A percentile compares a stretch with the other conserved stretches of the same genome.
Evolutionary conservation across 2,113 vertebrate species (phyloP).

Genomic region (Trichomycterus rosablanca): DNA sequence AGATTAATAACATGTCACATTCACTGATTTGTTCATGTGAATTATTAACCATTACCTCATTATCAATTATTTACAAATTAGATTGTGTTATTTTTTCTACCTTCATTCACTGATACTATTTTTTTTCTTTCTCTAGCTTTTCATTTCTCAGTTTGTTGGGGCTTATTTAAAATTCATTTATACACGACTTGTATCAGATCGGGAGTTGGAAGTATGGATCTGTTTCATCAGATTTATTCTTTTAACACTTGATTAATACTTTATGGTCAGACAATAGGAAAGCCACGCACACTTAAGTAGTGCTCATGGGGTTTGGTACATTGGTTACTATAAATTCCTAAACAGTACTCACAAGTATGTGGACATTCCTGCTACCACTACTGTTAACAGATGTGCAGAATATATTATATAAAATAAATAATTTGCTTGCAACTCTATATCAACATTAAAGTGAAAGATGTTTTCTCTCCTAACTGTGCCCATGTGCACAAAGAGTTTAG

Average conservation of each 20-base stretch:
- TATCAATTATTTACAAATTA: constrained; percentile 66
- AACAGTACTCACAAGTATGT: no score
- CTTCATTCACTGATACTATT: constrained; percentile 8
- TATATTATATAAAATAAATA: no score
- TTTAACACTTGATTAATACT: constrained; percentile 60
- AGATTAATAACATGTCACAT: constrained; percentile 65
- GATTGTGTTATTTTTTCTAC: constrained; percentile 42
- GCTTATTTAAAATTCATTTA: constrained; percentile 15
- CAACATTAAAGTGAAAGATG: no score
- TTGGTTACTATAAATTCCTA: no score
- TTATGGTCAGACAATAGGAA: constrained; percentile 50
- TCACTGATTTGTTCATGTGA: constrained; percentile 67
- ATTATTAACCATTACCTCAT: constrained; percentile 69
- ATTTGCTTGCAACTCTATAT: no score
- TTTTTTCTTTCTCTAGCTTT: no score
- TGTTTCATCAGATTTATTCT: constrained; percentile 23
- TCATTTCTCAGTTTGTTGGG: not conserved
- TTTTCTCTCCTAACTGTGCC: no score
- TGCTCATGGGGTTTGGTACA: constrained; percentile 3
- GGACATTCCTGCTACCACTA: no score
- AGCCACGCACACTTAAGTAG: not conserved
- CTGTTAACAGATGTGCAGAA: no score
- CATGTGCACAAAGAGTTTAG: no score
- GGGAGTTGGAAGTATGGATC: constrained; percentile 8
- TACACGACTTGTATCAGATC: not conserved